Evolutionary conservation across 2,113 vertebrate genomes (phyloP), one percentile per base, ranked within the genome.

Genomic region (Chloropsis cyanopogon): DNA sequence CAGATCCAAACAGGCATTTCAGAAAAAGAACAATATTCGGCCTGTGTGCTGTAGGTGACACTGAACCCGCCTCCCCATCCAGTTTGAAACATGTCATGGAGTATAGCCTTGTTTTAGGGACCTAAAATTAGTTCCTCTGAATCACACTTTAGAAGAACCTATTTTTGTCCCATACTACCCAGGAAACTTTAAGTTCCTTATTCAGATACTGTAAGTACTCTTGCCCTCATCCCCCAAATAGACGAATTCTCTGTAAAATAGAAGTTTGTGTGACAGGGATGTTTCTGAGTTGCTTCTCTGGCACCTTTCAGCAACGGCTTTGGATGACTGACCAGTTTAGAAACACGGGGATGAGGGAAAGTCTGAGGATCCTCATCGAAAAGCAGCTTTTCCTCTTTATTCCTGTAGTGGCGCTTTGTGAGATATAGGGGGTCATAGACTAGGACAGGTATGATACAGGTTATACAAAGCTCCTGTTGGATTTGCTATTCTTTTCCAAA

Each of bases 51-150:
- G 61, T 61, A 79, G 54, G 29, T 77, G 63, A 63, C 61, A 54
- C 26, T 7, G 80, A 94, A 86, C 42, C 61, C 6, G 4, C 80
- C 86, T 70, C 86, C 86, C 50, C 75, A 79, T 71, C 86, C 56
- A 82, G n/a, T 56, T 63, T 54, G 42, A 80, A 88, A 83, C 68
- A 73, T 25, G n/a, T 44, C 71, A 46, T 6, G 39, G 49, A 90
- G 39, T 35, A 71, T 88, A 94, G 80, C 44, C 72, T 96, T 50
- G 71, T 76, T 94, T 94, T 86, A 93, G 68, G 42, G 29, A 92
- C 52, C 82, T 96, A 97, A 97, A 96, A 94, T 97, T 92, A 95
- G 94, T 90, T 92, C 41, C 35, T 75, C 72, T 90, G 92, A 94
- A 77, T 96, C 88, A 94, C 4, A 5, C 88, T 92, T 88, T 7